A percentile compares a stretch with the other conserved stretches of the same genome.
Evolutionary conservation across 2,888 invertebrate species (phyloP).

Genomic region (Anoplius nigerrimus): DNA sequence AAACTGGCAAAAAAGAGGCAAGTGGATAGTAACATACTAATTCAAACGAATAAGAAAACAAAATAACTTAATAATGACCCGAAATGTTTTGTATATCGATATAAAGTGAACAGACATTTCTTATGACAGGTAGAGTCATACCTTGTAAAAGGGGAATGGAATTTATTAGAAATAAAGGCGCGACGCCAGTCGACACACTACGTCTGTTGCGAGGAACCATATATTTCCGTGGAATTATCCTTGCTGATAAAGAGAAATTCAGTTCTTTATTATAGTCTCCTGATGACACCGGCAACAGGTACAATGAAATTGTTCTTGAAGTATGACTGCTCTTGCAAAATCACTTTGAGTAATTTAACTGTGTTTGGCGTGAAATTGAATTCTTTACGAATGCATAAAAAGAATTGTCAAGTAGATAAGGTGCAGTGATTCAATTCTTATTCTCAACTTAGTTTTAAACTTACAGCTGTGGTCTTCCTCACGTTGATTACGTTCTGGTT

Average conservation of each 20-base stretch:
- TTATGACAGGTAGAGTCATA: constrained; percentile 32
- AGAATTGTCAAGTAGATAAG: background rate
- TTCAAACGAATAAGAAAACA: background rate
- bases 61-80: background rate
- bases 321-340: too few species aligned
- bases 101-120: too few species aligned
- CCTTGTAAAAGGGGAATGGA: constrained; percentile 75
- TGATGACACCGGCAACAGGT: constrained; percentile 81
- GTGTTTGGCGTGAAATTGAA: too few species aligned
- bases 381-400: too few species aligned
- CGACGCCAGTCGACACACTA: constrained; percentile 75
- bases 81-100: background rate
- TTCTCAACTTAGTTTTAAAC: background rate
- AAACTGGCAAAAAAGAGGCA: constrained; percentile 49
- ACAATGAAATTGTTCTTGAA: constrained; percentile 41
- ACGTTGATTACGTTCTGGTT: constrained; percentile 81
- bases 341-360: too few species aligned
- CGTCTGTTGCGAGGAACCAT: constrained; percentile 78
- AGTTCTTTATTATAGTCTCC: constrained; percentile 79
- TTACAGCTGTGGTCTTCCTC: constrained; percentile 79
- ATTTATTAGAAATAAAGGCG: constrained; percentile 74
- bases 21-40: background rate
- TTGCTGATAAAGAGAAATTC: constrained; percentile 78
- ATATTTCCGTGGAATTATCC: constrained; percentile 76
- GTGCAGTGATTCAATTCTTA: background rate